These are phyloP conservation scores for Andrena praecox DNA, from an alignment of 2,888 invertebrate species.

Conservation along the genomic window DNA sequence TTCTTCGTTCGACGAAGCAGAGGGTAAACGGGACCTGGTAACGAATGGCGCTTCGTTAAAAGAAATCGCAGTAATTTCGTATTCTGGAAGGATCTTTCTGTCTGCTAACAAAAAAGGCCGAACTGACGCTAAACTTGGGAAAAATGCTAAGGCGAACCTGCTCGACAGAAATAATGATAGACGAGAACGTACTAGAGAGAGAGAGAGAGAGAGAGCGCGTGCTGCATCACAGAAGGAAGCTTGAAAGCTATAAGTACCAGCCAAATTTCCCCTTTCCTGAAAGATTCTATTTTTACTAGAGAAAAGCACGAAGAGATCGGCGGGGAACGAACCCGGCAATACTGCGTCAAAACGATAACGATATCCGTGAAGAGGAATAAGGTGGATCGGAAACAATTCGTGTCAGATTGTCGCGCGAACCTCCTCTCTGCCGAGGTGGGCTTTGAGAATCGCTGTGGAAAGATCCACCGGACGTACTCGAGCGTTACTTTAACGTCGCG, in stretches of 20 bases:
- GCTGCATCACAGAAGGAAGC: too few species aligned
- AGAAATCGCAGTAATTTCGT: slow-evolving; percentile 43
- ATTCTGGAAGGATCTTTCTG: slow-evolving; percentile 7
- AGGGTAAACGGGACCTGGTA: slow-evolving; percentile 56
- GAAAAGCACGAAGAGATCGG: not conserved
- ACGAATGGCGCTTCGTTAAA: slow-evolving; percentile 55
- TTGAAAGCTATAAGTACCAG: too few species aligned
- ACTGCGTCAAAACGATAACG: slow-evolving; percentile 35
- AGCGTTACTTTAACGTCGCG: slow-evolving; percentile 1
- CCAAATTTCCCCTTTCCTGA: too few species aligned
- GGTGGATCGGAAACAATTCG: slow-evolving; percentile 50
- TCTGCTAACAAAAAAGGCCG: not conserved
- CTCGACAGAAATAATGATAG: not conserved
- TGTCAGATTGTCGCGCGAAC: slow-evolving; percentile 39
- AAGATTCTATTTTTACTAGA: too few species aligned
- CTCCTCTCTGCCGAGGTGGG: slow-evolving; percentile 7
- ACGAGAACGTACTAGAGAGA: not conserved
- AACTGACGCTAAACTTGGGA: slow-evolving; percentile 7
- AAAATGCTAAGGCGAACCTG: not conserved
- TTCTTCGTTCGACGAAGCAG: slow-evolving; percentile 34
- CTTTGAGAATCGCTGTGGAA: slow-evolving; percentile 31
- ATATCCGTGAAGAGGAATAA: slow-evolving; percentile 31
- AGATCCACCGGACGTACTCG: slow-evolving; percentile 37
- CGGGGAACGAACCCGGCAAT: slow-evolving; percentile 3
- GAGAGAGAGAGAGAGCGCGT: too few species aligned